phyloP scores from a whole-genome alignment of 2,888 invertebrate species.

The Caenorhabditis angaria region DNA sequence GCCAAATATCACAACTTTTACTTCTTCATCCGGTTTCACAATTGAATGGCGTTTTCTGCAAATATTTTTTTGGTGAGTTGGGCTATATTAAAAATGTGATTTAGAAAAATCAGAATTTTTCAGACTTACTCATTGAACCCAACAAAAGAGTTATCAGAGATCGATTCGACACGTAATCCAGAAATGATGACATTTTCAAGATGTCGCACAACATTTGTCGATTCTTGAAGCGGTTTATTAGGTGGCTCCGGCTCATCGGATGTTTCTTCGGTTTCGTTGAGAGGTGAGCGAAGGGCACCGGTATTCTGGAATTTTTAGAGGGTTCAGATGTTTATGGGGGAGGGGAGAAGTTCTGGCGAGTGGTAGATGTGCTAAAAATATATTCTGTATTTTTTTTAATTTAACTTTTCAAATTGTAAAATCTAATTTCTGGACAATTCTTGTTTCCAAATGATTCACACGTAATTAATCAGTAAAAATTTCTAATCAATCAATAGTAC shows the following conservation, averaged over 20 bases:
- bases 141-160: conserved; percentile 17
- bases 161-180: conserved; percentile 20
- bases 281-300: neutral
- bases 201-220: conserved; percentile 3
- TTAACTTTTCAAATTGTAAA: too few species aligned
- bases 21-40: conserved; percentile 16
- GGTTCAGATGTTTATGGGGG: neutral
- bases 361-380: too few species aligned
- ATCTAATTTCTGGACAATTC: too few species aligned
- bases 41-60: conserved; percentile 25
- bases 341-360: neutral
- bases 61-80: neutral
- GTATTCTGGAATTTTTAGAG: neutral
- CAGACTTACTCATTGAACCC: conserved; percentile 23
- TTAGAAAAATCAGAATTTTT: too few species aligned
- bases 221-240: neutral
- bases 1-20: conserved; percentile 29
- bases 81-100: neutral
- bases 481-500: too few species aligned
- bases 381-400: too few species aligned
- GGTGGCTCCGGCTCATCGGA: neutral
- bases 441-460: too few species aligned
- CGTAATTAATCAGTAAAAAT: too few species aligned
- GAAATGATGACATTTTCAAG: conserved; percentile 18
- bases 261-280: conserved; percentile 10